Base-by-base conservation (phyloP, 2,888 invertebrate genomes). In the Tiphia femorata region DNA sequence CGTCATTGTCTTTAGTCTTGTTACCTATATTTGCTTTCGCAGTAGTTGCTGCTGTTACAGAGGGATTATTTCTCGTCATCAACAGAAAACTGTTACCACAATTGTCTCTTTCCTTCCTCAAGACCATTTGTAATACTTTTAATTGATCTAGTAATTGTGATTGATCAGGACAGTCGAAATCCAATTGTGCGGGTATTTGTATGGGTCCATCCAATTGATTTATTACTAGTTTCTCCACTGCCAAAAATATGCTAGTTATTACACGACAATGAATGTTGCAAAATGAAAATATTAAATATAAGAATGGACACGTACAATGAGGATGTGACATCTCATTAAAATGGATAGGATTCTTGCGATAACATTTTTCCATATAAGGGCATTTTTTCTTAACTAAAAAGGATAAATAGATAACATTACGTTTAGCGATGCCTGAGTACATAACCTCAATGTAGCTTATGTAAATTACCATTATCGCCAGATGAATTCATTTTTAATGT, bases 311-410 rank as follows among this genome's bases (percentile, higher is more conserved):
- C 88, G 88, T 86, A 94, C 94, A 87, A 77, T 94, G 92, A 6
- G 90, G 88, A 86, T 96, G 96, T 27, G 88, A 87, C 81, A 88
- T 95, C 81, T 95, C 92, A 58, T 87, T 87, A 60, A 95, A 92
- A 83, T 97, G 97, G 53, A 90, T 88, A 0, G 94, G 93, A 85
- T 95, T 96, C 73, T 90, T 88, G 48, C 96, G 87, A 75, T 92
- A 96, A 76, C 96, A 96, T 67, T 88, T 88, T 21, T 89, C 88
- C 5, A 90, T 92, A 81, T 92, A 95, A 12, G 88, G 90, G 79
- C 96, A 96, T 63, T 86, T 87, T 70, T 85, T 87, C 27, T 62
- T 70, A 37, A 37, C 70, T 62, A 57, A 0, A 67, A 66, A 25
- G 58, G 40, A 44, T 2, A 57, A 42, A 2, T 35, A 1, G 2